phyloP scores from a whole-genome alignment of 1,140 invertebrate species.

The Phortica variegata region DNA sequence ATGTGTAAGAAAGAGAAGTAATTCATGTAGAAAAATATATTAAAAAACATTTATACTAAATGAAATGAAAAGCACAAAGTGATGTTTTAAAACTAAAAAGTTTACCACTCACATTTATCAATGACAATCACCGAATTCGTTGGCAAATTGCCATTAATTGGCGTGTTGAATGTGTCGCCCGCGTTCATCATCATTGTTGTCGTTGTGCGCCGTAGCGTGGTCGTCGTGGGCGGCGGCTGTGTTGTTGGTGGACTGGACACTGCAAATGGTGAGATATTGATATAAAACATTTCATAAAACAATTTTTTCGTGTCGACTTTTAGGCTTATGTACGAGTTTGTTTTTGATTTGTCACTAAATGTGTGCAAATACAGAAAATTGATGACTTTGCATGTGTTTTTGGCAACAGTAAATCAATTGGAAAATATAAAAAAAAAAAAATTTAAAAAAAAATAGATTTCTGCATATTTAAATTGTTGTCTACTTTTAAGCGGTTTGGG shows the following conservation, averaged over 20 bases:
- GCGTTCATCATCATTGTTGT: slow-evolving; percentile 27
- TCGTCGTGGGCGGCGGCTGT: slow-evolving; percentile 49
- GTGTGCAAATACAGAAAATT: not conserved
- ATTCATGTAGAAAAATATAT: not conserved
- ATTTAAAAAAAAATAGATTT: not conserved
- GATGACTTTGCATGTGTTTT: not conserved
- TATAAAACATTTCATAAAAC: not conserved
- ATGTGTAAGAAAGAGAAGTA: slow-evolving; percentile 1
- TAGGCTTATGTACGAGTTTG: not conserved
- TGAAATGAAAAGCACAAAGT: not conserved
- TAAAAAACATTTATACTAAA: not conserved
- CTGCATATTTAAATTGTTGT: too few relatives aligned
- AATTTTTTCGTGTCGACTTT: not conserved
- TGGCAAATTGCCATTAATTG: slow-evolving; percentile 31
- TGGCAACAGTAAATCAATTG: not conserved
- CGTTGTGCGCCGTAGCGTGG: slow-evolving; percentile 40
- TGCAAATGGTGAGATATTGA: slow-evolving; percentile 13
- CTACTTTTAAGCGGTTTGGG: too few relatives aligned
- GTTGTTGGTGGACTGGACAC: slow-evolving; percentile 56
- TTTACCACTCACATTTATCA: slow-evolving; percentile 50
- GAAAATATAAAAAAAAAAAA: not conserved
- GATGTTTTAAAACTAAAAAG: not conserved
- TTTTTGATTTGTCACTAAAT: not conserved
- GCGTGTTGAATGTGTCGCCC: slow-evolving; percentile 27
- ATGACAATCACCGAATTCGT: slow-evolving; percentile 48